Evolutionary conservation across 2,888 invertebrate genomes (phyloP).

Genomic region (Clitarchus hookeri): DNA sequence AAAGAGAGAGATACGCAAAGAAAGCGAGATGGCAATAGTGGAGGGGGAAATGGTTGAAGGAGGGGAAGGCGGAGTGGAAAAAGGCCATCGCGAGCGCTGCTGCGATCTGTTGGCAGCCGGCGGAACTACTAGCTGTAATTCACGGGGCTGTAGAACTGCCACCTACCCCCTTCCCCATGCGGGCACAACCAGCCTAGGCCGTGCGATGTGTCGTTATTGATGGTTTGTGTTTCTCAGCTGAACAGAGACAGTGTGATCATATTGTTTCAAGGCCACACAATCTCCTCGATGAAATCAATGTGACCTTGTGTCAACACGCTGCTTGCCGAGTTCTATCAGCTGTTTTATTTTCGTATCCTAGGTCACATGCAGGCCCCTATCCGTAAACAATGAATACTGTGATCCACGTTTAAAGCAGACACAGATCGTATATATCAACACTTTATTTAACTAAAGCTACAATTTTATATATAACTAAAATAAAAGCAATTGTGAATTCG

Average conservation of each 20-base stretch:
- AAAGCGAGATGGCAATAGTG: not conserved
- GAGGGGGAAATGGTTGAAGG: not conserved
- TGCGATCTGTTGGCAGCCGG: not conserved
- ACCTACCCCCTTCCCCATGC: not conserved
- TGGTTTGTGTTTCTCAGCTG: not conserved
- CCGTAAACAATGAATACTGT: not conserved
- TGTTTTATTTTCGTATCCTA: not conserved
- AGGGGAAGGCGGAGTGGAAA: not conserved
- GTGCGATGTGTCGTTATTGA: not conserved
- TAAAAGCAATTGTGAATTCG: too few species aligned
- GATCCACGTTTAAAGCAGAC: too few species aligned
- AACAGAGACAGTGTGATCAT: slow-evolving; percentile 10
- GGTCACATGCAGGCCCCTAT: not conserved
- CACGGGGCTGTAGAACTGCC: not conserved
- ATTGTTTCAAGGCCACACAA: slow-evolving; percentile 14
- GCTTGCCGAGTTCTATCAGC: not conserved
- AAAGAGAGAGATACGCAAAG: not conserved
- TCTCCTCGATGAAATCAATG: slow-evolving; percentile 7
- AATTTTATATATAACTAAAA: too few species aligned
- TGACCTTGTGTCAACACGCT: slow-evolving; percentile 14
- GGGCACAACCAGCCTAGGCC: too few species aligned
- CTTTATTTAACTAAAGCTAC: too few species aligned
- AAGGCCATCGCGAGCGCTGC: slow-evolving; percentile 1
- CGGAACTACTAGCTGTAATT: slow-evolving; percentile 10
- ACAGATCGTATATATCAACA: too few species aligned